A percentile compares a stretch with the other conserved stretches of the same genome.
Conservation (phyloP, 1,140 invertebrate genomes). For the Parapsyche elsis region DNA sequence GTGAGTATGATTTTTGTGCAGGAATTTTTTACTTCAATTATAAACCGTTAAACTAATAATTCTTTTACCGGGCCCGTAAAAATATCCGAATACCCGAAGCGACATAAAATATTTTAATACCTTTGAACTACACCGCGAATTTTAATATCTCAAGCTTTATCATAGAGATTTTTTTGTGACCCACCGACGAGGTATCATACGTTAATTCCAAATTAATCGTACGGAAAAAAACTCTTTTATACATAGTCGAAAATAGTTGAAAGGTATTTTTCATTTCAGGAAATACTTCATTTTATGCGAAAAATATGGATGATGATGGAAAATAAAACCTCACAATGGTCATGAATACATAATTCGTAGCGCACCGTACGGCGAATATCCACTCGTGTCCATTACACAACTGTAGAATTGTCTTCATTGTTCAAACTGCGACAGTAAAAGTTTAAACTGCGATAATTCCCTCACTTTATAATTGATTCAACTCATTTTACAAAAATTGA, state of each 20-base stretch:
- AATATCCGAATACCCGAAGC: too few relatives aligned
- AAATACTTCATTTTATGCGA: background rate
- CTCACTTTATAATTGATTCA: too few relatives aligned
- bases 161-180: background rate
- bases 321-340: conserved; percentile 12
- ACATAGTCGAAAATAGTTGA: background rate
- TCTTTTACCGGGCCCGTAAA: too few relatives aligned
- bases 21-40: too few relatives aligned
- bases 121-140: background rate
- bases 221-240: background rate
- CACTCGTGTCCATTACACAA: background rate
- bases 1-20: too few relatives aligned
- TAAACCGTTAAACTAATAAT: too few relatives aligned
- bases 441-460: too few relatives aligned
- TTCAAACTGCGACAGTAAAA: too few relatives aligned
- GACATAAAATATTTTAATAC: background rate
- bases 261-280: background rate
- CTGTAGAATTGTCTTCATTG: background rate
- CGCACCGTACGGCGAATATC: background rate
- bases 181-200: background rate
- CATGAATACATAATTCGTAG: conserved; percentile 23
- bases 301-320: conserved; percentile 16
- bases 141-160: background rate
- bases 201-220: background rate
- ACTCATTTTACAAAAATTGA: too few relatives aligned